A percentile compares a stretch with the other conserved stretches of the same genome.
phyloP scores from a whole-genome alignment of 2,797 vertebrate genomes.

The Pangasius larnaudii region DNA sequence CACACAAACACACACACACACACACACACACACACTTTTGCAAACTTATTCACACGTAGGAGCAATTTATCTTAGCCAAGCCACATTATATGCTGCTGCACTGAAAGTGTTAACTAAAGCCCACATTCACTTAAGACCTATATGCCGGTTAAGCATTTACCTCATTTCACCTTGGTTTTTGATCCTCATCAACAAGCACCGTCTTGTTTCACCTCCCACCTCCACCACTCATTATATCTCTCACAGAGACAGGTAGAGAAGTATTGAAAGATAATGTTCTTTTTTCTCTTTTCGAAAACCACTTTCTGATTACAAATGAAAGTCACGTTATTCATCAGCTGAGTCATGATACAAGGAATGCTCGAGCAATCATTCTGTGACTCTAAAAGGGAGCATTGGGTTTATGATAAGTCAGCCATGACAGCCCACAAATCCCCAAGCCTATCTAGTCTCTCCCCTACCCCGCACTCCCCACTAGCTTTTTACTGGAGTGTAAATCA shows the following conservation, averaged over 20 bases:
- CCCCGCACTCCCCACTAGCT: slow-evolving; percentile 50
- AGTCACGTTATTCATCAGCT: slow-evolving; percentile 41
- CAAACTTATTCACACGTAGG: neutral
- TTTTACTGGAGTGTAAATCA: slow-evolving; percentile 66
- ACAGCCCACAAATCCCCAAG: slow-evolving; percentile 44
- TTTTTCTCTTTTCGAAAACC: slow-evolving; percentile 43
- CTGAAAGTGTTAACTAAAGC: neutral
- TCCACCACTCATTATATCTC: slow-evolving; percentile 57
- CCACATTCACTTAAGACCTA: slow-evolving; percentile 9
- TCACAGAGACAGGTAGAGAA: slow-evolving; percentile 40
- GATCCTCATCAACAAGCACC: slow-evolving; percentile 59
- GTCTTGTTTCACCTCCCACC: slow-evolving; percentile 68
- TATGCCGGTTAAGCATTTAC: slow-evolving; percentile 50
- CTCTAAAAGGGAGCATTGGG: slow-evolving; percentile 27
- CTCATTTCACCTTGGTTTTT: slow-evolving; percentile 54
- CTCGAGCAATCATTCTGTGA: slow-evolving; percentile 29
- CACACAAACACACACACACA: too few relatives aligned
- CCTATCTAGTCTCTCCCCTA: slow-evolving; percentile 45
- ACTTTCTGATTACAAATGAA: slow-evolving; percentile 18
- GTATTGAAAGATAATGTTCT: slow-evolving; percentile 36
- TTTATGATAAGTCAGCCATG: slow-evolving; percentile 54
- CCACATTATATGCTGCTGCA: neutral
- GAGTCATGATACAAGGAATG: slow-evolving; percentile 34
- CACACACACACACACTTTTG: too few relatives aligned
- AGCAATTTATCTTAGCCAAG: neutral